A percentile compares a stretch with the other conserved stretches of the same genome.
These are phyloP conservation scores for Brachirus orientalis DNA, from an alignment of 2,113 vertebrate species.

Conservation along the genomic window DNA sequence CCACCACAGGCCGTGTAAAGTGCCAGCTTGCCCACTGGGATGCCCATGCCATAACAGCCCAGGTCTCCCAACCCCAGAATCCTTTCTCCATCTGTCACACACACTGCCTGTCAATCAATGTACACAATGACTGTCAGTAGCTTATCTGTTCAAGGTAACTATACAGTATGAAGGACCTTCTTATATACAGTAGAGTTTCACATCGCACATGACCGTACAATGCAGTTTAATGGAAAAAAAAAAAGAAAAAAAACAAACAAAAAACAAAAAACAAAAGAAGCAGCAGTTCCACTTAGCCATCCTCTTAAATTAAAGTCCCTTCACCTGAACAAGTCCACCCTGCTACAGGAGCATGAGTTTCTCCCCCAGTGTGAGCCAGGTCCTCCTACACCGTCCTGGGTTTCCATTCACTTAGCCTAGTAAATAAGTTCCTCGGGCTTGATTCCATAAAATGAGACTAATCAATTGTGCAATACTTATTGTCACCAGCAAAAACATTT, in stretches of 20 bases:
- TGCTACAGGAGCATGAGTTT: slow-evolving; percentile 27
- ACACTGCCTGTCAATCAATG: slow-evolving; percentile 86
- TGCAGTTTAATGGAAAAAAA: too few relatives aligned
- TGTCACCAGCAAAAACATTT: slow-evolving; percentile 29
- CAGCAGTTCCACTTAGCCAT: not conserved
- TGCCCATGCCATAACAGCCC: slow-evolving; percentile 96
- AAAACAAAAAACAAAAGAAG: slow-evolving; percentile 12
- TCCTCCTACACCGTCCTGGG: slow-evolving; percentile 37
- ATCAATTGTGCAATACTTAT: slow-evolving; percentile 47
- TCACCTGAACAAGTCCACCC: slow-evolving; percentile 30
- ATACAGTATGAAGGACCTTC: too few relatives aligned
- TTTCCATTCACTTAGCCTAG: slow-evolving; percentile 34
- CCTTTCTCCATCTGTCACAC: slow-evolving; percentile 95
- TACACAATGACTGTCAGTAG: slow-evolving; percentile 10
- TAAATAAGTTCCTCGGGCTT: slow-evolving; percentile 23
- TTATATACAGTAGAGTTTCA: too few relatives aligned
- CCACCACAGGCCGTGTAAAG: slow-evolving; percentile 96
- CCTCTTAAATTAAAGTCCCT: slow-evolving; percentile 1
- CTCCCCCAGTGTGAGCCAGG: slow-evolving; percentile 37
- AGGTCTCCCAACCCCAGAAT: slow-evolving; percentile 97
- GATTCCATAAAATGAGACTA: slow-evolving; percentile 34
- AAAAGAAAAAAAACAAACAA: too few relatives aligned
- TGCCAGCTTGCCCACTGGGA: slow-evolving; percentile 96
- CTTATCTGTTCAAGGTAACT: too few relatives aligned
- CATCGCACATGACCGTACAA: too few relatives aligned